These are phyloP conservation scores for Timema podura DNA, from an alignment of 2,888 invertebrate species.

Conservation along the genomic window DNA sequence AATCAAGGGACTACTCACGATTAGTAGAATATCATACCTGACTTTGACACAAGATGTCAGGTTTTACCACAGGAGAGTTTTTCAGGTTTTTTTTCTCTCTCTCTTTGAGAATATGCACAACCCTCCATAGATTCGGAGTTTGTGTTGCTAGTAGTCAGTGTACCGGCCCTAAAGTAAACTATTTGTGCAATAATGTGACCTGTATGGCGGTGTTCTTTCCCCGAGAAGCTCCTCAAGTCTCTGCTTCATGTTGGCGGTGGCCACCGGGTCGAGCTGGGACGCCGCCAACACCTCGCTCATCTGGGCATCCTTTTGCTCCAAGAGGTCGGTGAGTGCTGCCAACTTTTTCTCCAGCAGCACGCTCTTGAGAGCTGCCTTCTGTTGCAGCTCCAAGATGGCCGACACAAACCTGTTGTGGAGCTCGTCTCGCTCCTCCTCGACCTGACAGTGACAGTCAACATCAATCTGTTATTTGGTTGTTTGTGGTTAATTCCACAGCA, in stretches of 20 bases:
- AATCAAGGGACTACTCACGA: too few species aligned
- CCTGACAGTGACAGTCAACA: conserved; percentile 35
- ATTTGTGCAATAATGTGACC: not conserved
- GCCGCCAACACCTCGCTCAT: conserved; percentile 61
- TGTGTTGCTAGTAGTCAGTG: too few species aligned
- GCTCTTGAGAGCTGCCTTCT: conserved; percentile 77
- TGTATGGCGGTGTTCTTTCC: conserved; percentile 9
- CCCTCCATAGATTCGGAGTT: too few species aligned
- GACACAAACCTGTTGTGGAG: conserved; percentile 74
- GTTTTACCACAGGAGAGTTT: too few species aligned
- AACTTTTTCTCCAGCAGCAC: conserved; percentile 75
- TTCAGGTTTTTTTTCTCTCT: too few species aligned
- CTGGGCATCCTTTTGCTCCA: conserved; percentile 67
- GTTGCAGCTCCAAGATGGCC: conserved; percentile 82
- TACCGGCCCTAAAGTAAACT: too few species aligned
- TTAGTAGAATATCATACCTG: too few species aligned
- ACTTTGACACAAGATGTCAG: too few species aligned
- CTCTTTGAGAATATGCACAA: too few species aligned
- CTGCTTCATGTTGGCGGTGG: conserved; percentile 50
- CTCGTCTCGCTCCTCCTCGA: conserved; percentile 71
- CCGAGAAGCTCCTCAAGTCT: conserved; percentile 52
- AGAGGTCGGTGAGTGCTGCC: conserved; percentile 56
- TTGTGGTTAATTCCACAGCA: too few species aligned
- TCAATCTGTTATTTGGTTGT: too few species aligned
- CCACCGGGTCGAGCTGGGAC: conserved; percentile 52